Evolutionary conservation across 23 tunicate species (phyloP).

Genomic region (Styela clava): DNA sequence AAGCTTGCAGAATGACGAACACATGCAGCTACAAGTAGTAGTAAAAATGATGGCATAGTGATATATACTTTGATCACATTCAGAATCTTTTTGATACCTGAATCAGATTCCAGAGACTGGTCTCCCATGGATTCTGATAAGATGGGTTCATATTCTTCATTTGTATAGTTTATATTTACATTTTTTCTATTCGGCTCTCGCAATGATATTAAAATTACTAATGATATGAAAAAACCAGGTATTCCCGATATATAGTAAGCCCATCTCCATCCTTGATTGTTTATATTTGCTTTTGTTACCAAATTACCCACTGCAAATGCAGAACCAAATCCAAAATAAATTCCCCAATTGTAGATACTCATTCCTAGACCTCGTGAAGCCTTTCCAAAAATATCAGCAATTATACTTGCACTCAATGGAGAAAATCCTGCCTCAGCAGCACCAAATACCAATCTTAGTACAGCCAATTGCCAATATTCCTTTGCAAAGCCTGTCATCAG

Average conservation of each 20-base stretch:
- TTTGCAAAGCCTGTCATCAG: constrained; percentile 61
- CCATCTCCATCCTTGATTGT: constrained; percentile 73
- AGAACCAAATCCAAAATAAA: constrained; percentile 86
- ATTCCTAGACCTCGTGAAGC: constrained; percentile 68
- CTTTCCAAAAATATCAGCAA: constrained; percentile 66
- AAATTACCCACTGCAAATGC: constrained; percentile 83
- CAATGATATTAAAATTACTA: constrained; percentile 39
- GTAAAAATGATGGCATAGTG: constrained; percentile 35
- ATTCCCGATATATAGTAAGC: constrained; percentile 58
- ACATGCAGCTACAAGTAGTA: constrained; percentile 61
- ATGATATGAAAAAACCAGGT: constrained; percentile 60
- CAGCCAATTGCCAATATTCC: constrained; percentile 73
- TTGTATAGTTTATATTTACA: not conserved
- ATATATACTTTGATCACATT: constrained; percentile 36
- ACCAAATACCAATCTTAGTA: constrained; percentile 70
- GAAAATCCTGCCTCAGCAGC: constrained; percentile 87
- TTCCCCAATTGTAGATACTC: constrained; percentile 95
- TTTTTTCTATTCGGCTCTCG: constrained; percentile 67
- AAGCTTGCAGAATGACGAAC: constrained; percentile 92
- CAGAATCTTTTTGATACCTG: not conserved
- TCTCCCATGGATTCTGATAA: not conserved
- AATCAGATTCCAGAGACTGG: not conserved
- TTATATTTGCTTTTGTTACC: constrained; percentile 52
- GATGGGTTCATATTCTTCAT: constrained; percentile 5
- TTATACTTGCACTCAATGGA: constrained; percentile 76